Base-by-base conservation (phyloP, 1,140 invertebrate genomes). In the Orchestia grillus region DNA sequence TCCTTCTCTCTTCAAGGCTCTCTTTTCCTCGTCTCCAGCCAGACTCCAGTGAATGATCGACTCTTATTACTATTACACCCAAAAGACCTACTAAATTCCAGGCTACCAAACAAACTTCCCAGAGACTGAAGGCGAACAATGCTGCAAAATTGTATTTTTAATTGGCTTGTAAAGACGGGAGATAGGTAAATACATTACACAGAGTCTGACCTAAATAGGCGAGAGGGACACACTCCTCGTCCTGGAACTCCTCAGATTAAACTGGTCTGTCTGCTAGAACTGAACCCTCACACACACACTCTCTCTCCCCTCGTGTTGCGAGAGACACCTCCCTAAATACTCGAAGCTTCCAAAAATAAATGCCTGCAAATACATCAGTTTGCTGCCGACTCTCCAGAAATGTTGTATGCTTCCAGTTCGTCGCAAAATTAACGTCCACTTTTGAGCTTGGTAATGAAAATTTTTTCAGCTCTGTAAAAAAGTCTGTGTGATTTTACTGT, bases 201-300 rank as follows among this genome's bases (percentile, higher is more conserved):
- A 90, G 41, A 90, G 1, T 90, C 88, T 90, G 88, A 90, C 88
- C 88, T 90, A 90, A 90, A 90, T 44, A 90, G 88, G n/a, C 43
- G 88, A 41, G 88, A 90, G 88, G 41, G 88, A 90, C 88, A 42
- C 88, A 90, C 88, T 90, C 88, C 88, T 90, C 88, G n/a, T 90
- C n/a, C 43, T 41, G 88, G n/a, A 90, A 90, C 88, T 90, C 43
- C 41, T 44, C 8, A 90, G 41, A 44, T 15, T 42, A 41, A 42
- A 90, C 88, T 77, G 28, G 62, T 19, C 11, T 77, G 62, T 8
- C 15, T 77, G 62, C 62, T 77, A 28, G 62, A 77, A 15, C 62
- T 77, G 62, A 77, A 77, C 62, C 62, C 62, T 77, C 62, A 77
- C 11, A 77, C 62, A 19, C 62, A 28, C 15, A 19, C 28, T 77